Conservation (phyloP, 1,140 invertebrate genomes). For the Dreissena rostriformis region DNA sequence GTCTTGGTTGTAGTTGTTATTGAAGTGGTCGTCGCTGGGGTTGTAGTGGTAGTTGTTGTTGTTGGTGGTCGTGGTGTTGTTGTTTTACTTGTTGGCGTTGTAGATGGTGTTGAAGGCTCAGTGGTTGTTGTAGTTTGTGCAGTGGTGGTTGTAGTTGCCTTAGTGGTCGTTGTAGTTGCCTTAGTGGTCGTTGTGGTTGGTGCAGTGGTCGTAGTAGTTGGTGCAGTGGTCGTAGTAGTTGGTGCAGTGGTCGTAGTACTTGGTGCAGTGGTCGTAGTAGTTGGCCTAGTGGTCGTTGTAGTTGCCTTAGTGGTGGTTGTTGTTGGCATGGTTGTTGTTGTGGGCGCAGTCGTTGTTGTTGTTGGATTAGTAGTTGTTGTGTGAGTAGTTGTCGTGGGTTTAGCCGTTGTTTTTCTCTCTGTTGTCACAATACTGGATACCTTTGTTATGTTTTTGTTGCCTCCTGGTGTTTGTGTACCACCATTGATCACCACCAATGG, state of each 20-base stretch:
- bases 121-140: constrained; percentile 1
- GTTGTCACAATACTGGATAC: too few relatives aligned
- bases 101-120: not conserved
- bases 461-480: too few relatives aligned
- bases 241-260: constrained; percentile 7
- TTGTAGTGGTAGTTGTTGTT: constrained; percentile 9
- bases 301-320: constrained; percentile 19
- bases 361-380: constrained; percentile 11
- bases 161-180: constrained; percentile 9
- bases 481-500: too few relatives aligned
- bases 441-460: too few relatives aligned
- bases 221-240: not conserved
- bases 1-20: constrained; percentile 11
- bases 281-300: constrained; percentile 25
- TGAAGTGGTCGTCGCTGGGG: constrained; percentile 5
- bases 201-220: constrained; percentile 3
- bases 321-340: constrained; percentile 6
- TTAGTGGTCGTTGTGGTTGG: constrained; percentile 11
- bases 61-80: not conserved
- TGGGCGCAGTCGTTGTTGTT: constrained; percentile 3
- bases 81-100: not conserved
- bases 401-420: constrained; percentile 22
- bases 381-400: constrained; percentile 16
- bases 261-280: constrained; percentile 31
- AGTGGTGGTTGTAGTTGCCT: constrained; percentile 17